Conservation (phyloP, 2,797 vertebrate genomes). For the Peromyscus eremicus region DNA sequence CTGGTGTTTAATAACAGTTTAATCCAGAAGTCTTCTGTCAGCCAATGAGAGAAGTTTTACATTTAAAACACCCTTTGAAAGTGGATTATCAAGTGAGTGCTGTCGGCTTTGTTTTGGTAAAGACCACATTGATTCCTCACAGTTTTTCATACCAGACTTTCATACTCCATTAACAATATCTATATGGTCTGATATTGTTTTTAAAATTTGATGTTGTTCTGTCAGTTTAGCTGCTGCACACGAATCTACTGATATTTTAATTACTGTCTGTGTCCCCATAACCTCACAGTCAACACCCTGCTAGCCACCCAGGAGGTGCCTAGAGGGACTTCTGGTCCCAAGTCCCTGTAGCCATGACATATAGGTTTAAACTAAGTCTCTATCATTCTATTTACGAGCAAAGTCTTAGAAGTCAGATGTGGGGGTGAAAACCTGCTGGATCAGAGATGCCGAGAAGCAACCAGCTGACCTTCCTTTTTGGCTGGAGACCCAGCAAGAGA, state of each 20-base stretch:
- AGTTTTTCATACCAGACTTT: conserved; percentile 2
- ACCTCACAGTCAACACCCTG: no score
- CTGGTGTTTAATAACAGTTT: not conserved
- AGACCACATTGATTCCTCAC: not conserved
- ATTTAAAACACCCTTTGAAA: not conserved
- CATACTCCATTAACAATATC: not conserved
- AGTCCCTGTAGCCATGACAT: no score
- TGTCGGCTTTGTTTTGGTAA: conserved; percentile 17
- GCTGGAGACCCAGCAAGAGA: not conserved
- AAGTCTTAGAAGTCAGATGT: not conserved
- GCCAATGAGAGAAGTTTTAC: not conserved
- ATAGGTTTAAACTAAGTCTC: not conserved
- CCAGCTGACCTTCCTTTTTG: not conserved
- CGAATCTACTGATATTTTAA: no score
- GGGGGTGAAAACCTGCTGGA: not conserved
- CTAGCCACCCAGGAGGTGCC: no score
- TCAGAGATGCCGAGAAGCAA: not conserved
- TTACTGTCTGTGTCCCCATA: no score
- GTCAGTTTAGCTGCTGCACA: no score
- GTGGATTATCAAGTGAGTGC: not conserved
- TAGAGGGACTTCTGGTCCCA: no score
- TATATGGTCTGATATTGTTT: not conserved
- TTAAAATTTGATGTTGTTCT: not conserved
- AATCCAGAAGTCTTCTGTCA: not conserved
- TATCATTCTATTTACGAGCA: not conserved